Evolutionary conservation across 2,797 vertebrate species (phyloP).

Genomic region (Coreius guichenoti): DNA sequence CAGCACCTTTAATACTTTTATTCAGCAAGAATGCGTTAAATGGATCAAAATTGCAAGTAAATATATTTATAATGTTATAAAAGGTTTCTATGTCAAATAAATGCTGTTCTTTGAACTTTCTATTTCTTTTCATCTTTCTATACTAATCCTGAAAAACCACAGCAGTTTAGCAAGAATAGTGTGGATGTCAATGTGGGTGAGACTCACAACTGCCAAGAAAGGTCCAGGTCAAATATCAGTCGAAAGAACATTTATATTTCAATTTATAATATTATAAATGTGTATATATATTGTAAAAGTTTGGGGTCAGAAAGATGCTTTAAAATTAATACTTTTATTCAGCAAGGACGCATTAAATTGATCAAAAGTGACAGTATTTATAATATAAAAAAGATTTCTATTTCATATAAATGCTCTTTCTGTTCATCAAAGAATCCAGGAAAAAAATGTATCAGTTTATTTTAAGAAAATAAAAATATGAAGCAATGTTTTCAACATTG

Average conservation of each 20-base stretch:
- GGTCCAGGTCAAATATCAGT: not conserved
- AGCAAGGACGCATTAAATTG: too few relatives aligned
- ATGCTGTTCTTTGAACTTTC: not conserved
- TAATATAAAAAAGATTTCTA: too few relatives aligned
- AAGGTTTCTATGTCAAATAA: not conserved
- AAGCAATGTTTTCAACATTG: too few relatives aligned
- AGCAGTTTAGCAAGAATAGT: constrained; percentile 38
- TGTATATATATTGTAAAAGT: not conserved
- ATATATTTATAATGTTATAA: not conserved
- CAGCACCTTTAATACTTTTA: not conserved
- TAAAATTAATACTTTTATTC: too few relatives aligned
- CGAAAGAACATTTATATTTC: not conserved
- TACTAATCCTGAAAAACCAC: not conserved
- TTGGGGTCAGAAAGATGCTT: not conserved
- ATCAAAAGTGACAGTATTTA: too few relatives aligned
- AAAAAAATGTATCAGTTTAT: too few relatives aligned
- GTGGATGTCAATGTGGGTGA: constrained; percentile 9
- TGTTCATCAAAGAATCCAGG: too few relatives aligned
- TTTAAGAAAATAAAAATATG: too few relatives aligned
- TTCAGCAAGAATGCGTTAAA: not conserved
- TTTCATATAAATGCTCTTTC: too few relatives aligned
- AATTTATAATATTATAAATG: too few relatives aligned
- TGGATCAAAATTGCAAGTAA: not conserved
- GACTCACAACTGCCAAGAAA: not conserved
- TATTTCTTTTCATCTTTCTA: not conserved